Evolutionary conservation across 1,140 invertebrate genomes (phyloP), one percentile per base, ranked within the genome.

Genomic region (Drosophila nannoptera): DNA sequence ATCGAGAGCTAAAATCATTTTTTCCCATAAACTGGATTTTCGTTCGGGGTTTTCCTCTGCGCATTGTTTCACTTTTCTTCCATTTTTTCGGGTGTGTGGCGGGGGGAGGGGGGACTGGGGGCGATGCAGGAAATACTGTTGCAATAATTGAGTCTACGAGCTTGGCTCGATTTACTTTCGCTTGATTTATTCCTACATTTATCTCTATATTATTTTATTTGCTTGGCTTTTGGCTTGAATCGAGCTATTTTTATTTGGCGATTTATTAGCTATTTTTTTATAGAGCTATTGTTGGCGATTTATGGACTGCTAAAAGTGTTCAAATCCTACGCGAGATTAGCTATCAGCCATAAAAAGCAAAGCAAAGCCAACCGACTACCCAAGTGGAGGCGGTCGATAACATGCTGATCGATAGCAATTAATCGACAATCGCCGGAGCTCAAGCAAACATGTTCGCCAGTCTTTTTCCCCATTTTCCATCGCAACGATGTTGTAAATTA

Each of bases 71-170:
- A 7, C n/a, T 14, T 14, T 58, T 42, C 6, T n/a, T 46, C 22
- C 49, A 31, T n/a, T 11, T 36, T 50, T 61, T 35, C 43, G n/a
- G 40, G 16, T 32, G 43, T 36, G 11, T 16, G 29, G n/a, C 14
- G 9, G 40, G 12, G 36, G 11, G 4, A 0, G 11, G 36, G 7
- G 2, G n/a, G 4, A 60, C n/a, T n/a, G n/a, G n/a, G n/a, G n/a
- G n/a, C n/a, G 56, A 42, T 56, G 45, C 35, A 58, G 63, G 14
- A 65, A 58, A 65, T 49, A 29, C 53, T 56, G 52, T 49, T 29
- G 35, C 32, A 55, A 31, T 64, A 52, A 64, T 65, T 65, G 52
- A 65, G 62, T 48, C 48, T 52, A 48, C 38, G 43, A 43, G 35
- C 50, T 43, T 33, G n/a, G 50, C 8, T 12, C 31, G 46, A 55